Percentiles rank a stretch among this genome's conserved stretches.
These are phyloP conservation scores for Drosophila serrata DNA, from an alignment of 1,140 invertebrate genomes.

Conservation along the genomic window DNA sequence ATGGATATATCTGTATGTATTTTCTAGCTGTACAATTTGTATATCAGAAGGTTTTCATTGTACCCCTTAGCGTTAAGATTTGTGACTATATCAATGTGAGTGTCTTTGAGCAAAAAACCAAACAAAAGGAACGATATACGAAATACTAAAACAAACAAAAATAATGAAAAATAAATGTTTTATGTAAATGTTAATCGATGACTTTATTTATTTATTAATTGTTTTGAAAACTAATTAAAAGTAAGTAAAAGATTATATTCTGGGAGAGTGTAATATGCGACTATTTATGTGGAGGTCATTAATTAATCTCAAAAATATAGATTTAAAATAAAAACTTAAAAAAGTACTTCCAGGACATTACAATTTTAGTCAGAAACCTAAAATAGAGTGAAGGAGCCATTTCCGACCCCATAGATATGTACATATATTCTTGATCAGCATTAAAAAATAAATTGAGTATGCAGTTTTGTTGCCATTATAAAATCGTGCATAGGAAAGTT, in stretches of 20 bases:
- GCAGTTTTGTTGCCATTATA: no score
- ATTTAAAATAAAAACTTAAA: no score
- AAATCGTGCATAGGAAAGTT: no score
- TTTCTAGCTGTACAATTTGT: constrained; percentile 55
- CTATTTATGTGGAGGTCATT: no score
- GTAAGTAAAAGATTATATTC: constrained; percentile 9
- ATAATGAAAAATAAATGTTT: constrained; percentile 81
- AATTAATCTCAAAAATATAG: no score
- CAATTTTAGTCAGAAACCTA: no score
- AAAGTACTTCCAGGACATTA: no score
- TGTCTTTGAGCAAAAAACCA: constrained; percentile 71
- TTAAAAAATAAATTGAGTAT: no score
- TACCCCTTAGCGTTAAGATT: constrained; percentile 38
- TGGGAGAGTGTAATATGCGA: no score
- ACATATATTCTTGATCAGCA: no score
- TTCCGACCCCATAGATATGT: no score
- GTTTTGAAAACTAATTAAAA: neutral
- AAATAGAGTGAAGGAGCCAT: no score
- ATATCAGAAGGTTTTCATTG: constrained; percentile 39
- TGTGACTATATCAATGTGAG: constrained; percentile 72
- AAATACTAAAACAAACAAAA: constrained; percentile 51
- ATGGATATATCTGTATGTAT: constrained; percentile 40
- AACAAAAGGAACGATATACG: constrained; percentile 46
- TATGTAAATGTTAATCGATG: constrained; percentile 75
- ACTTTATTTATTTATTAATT: neutral